These are phyloP conservation scores for Herpailurus yagouaroundi DNA, from an alignment of 2,113 vertebrate genomes.

Conservation along the genomic window DNA sequence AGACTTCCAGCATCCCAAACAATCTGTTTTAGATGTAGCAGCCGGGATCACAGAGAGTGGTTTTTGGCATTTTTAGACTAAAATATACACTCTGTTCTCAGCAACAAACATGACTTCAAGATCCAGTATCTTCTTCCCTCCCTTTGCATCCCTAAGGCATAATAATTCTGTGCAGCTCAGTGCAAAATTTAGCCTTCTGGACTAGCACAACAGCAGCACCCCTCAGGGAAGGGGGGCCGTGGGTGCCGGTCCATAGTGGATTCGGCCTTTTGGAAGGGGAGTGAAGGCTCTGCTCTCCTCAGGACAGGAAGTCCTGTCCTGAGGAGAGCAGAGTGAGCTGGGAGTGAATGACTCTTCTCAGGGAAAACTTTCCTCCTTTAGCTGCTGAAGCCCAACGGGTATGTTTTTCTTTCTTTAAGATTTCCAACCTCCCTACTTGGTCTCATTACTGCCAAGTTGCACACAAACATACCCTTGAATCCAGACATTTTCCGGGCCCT, in stretches of 20 bases:
- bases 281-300: background rate
- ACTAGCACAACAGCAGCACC: slow-evolving; percentile 49
- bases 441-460: background rate
- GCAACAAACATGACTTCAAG: background rate
- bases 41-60: background rate
- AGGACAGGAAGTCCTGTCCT: background rate
- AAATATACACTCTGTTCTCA: background rate
- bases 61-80: background rate
- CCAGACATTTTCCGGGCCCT: background rate
- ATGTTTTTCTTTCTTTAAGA: slow-evolving; percentile 52
- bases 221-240: background rate
- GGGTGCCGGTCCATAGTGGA: accelerated
- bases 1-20: background rate
- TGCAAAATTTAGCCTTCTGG: slow-evolving; percentile 64
- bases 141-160: background rate
- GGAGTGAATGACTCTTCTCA: background rate
- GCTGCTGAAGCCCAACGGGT: background rate
- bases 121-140: background rate
- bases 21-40: background rate
- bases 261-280: background rate
- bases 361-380: background rate
- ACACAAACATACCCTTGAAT: slow-evolving; percentile 40
- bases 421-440: background rate
- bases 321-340: background rate
- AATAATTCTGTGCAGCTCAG: slow-evolving; percentile 24